Conservation (phyloP, 2,888 invertebrate genomes). For the Parnassius orleans region DNA sequence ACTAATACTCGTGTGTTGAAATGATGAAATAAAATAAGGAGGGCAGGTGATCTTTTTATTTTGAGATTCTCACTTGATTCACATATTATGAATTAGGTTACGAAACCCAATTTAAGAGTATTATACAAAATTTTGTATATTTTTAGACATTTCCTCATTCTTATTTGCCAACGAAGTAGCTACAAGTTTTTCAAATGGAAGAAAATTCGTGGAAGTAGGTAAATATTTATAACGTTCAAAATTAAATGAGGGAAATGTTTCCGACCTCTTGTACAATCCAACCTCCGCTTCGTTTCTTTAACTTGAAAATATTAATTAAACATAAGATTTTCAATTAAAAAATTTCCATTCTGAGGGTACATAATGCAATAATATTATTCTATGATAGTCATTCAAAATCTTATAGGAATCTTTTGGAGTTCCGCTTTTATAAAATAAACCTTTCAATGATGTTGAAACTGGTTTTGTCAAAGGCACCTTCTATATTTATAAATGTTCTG, state of each 20-base stretch:
- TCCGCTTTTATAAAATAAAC: too few relatives aligned
- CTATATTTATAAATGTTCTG: too few relatives aligned
- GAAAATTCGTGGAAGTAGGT: constrained; percentile 21
- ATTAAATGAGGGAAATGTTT: constrained; percentile 25
- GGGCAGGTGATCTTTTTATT: too few relatives aligned
- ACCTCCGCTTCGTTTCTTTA: constrained; percentile 9
- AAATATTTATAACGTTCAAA: constrained; percentile 26
- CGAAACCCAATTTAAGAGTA: constrained; percentile 8
- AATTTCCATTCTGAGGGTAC: background rate
- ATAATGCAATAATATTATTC: too few relatives aligned
- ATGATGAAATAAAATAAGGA: too few relatives aligned
- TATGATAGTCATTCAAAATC: too few relatives aligned
- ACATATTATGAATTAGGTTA: background rate
- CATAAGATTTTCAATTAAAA: background rate
- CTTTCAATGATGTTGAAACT: too few relatives aligned
- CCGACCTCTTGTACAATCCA: constrained; percentile 12
- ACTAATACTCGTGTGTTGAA: too few relatives aligned
- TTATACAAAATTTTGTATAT: constrained; percentile 2
- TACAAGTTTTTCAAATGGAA: constrained; percentile 18
- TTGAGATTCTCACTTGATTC: background rate
- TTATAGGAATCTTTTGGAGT: too few relatives aligned
- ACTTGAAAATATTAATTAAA: background rate
- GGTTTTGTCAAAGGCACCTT: too few relatives aligned
- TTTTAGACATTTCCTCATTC: constrained; percentile 5
- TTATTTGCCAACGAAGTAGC: constrained; percentile 12